Evolutionary conservation across 2,888 invertebrate species (phyloP).

Genomic region (Pharmacophagus antenor): DNA sequence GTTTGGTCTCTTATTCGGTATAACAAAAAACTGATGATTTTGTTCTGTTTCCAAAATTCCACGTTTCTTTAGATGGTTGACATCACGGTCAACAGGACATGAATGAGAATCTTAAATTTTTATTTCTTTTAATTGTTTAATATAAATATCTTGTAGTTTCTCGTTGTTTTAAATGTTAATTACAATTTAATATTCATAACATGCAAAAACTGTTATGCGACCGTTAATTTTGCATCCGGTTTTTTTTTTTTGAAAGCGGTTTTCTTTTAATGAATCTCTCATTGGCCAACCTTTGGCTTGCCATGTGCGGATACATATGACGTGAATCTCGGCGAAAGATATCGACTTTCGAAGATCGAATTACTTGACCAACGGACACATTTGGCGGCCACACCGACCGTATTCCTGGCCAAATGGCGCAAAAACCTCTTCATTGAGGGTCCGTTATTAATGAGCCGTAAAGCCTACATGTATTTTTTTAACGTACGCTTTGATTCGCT

Average conservation of each 20-base stretch:
- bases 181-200: background rate
- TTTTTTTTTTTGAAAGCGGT: background rate
- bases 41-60: no score
- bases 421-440: slow-evolving; percentile 63
- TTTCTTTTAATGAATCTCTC: slow-evolving; percentile 32
- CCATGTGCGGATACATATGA: slow-evolving; percentile 65
- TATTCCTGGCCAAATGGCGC: slow-evolving; percentile 57
- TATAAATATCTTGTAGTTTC: background rate
- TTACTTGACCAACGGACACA: slow-evolving; percentile 63
- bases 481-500: slow-evolving; percentile 41
- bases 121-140: background rate
- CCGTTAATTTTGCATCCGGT: slow-evolving; percentile 12
- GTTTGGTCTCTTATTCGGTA: no score
- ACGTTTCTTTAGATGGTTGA: no score
- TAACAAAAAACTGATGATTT: no score
- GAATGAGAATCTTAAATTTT: no score
- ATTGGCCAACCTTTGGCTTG: slow-evolving; percentile 67
- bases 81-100: no score
- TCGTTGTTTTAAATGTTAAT: slow-evolving; percentile 6
- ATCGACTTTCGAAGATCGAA: slow-evolving; percentile 54
- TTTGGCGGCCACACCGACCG: slow-evolving; percentile 66
- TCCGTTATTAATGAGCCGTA: slow-evolving; percentile 46
- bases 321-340: slow-evolving; percentile 63
- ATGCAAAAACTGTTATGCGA: background rate
- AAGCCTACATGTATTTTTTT: slow-evolving; percentile 45